These are phyloP conservation scores for Hydractinia symbiolongicarpus DNA, from an alignment of 30 jellyfish, hydroid and myxozoan species.

Conservation along the genomic window DNA sequence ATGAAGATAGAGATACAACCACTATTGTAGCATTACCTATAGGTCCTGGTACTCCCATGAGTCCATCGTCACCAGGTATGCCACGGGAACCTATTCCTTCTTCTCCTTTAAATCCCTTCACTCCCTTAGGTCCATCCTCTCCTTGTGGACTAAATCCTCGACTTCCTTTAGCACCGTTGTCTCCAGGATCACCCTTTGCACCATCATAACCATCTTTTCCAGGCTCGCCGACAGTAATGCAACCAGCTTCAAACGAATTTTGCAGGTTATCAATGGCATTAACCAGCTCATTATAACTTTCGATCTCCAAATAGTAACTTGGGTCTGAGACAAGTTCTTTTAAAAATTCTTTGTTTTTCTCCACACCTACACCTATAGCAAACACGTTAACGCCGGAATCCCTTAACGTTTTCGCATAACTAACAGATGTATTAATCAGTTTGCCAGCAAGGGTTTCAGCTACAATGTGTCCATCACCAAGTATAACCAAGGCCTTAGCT, in stretches of 20 bases:
- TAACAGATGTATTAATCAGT: not conserved
- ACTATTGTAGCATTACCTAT: no score
- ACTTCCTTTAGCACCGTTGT: slow-evolving; percentile 65
- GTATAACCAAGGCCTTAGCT: slow-evolving; percentile 16
- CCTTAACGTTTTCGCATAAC: slow-evolving; percentile 25
- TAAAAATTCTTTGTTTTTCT: slow-evolving; percentile 45
- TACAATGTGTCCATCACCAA: slow-evolving; percentile 40
- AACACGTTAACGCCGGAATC: slow-evolving; percentile 47
- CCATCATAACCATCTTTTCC: slow-evolving; percentile 64
- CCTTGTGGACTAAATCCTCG: slow-evolving; percentile 76
- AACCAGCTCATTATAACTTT: slow-evolving; percentile 43
- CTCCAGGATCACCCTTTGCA: slow-evolving; percentile 46
- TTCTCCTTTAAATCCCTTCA: slow-evolving; percentile 30
- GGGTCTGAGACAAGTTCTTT: slow-evolving; percentile 49
- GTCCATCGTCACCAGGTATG: slow-evolving; percentile 68
- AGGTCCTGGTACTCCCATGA: no score
- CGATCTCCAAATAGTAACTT: slow-evolving; percentile 41
- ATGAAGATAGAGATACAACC: no score
- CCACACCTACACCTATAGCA: slow-evolving; percentile 71
- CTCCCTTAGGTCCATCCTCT: slow-evolving; percentile 42
- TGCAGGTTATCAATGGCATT: slow-evolving; percentile 22
- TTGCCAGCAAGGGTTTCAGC: slow-evolving; percentile 8
- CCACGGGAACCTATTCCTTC: slow-evolving; percentile 58
- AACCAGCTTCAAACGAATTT: slow-evolving; percentile 5
- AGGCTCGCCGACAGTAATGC: slow-evolving; percentile 30